Evolutionary conservation across 2,888 invertebrate species (phyloP), one percentile per base, ranked within the genome.

Genomic region (Patella caerulea): DNA sequence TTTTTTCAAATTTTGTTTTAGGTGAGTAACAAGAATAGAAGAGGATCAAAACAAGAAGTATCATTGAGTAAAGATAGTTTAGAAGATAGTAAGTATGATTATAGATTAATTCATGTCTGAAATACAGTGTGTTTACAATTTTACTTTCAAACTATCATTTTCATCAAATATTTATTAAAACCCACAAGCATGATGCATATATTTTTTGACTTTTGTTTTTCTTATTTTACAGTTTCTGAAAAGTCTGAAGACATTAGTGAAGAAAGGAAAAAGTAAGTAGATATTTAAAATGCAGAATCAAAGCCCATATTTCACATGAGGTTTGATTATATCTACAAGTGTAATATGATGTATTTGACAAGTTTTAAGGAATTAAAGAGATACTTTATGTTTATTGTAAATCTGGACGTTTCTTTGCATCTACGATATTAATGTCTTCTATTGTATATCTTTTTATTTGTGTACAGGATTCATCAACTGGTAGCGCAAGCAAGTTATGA

Each of bases 1-100:
- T 45, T 45, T 45, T 34, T 45, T 45, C 45, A 1, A 45, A 45
- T 45, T 45, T 45, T 45, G 45, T 45, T 45, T 45, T 45, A 45
- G 45, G 45, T 7, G 45, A 45, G 5, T 45, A 45, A 45, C 45
- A 45, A 7, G 45, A 45, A 45, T 45, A 9, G 45, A 45, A 45
- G 9, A 9, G 45, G 45, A 9, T 45, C 45, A 56, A 56, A 65
- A 73, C 78, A 83, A 65, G 88, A 88, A 52, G 76, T 81, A 15
- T 86, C 88, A 11, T 83, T 89, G 79, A 90, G 89, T 80, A 88
- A 87, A 82, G 90, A 90, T 83, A 89, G 89, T 74, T 81, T 90
- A 73, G 89, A 90, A 81, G 89, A 89, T 78, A 88, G 89, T 88
- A 80, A 85, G 88, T 86, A 15, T 24, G 0, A 45, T 45, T 45